Evolutionary conservation across 2,113 vertebrate species (phyloP), one percentile per base, ranked within the genome.

Genomic region (Otolemur garnettii): DNA sequence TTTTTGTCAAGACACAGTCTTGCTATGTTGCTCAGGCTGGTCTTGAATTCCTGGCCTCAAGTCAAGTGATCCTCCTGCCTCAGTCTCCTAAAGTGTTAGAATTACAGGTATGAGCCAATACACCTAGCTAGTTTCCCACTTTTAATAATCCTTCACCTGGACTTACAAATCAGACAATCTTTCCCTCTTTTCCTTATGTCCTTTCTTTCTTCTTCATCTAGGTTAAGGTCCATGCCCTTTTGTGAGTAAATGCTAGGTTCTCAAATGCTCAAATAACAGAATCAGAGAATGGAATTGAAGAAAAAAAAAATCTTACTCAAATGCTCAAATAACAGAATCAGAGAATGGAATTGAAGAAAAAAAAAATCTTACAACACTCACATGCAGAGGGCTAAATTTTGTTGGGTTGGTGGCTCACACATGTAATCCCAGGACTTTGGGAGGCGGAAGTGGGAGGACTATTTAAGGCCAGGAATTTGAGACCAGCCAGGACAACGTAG

Each of bases 291-390:
- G 11, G 28, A 66, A 38, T 55, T 55, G 50, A 86, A 86, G 55
- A 33, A 64, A 81, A 30, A 80, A 85, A 86, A 64, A n/a, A n/a
- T n/a, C n/a, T n/a, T n/a, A n/a, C 59, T 75, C 68, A 77, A 9
- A 19, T 53, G 38, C 62, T 94, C n/a, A 71, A 13, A 77, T 42
- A 82, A 15, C 17, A 87, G 53, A 11, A 17, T 22, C 33, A 78
- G 18, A 45, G 71, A 75, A 26, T 10, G 11, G 28, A 64, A 38
- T 55, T 55, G 50, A 86, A 86, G 55, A 33, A 64, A 81, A 30
- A n/a, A 80, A 85, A 86, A 64, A n/a, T 33, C 21, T 75, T 57
- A 66, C 10, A 74, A 86, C 86, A 80, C 50, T 93, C 35, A 81
- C 3, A 62, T 33, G 64, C 33, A 55, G 50, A 87, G 12, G 38